A percentile compares a stretch with the other conserved stretches of the same genome.
phyloP scores from a whole-genome alignment of 2,888 invertebrate genomes.

The Calameuta idolon region DNA sequence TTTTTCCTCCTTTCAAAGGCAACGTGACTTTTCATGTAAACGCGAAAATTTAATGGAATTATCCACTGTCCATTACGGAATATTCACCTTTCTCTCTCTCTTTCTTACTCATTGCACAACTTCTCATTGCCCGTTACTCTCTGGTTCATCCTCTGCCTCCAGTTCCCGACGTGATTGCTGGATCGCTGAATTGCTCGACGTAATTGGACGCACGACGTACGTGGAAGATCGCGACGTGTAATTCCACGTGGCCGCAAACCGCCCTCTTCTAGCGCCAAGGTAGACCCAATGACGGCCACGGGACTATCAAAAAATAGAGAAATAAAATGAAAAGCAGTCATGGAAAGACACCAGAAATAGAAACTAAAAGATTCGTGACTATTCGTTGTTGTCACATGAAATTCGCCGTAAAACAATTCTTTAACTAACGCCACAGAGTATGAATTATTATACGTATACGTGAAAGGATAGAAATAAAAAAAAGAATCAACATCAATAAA shows the following conservation, averaged over 20 bases:
- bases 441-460: background rate
- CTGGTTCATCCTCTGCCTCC: background rate
- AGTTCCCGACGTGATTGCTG: constrained; percentile 24
- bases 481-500: background rate
- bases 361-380: background rate
- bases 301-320: background rate
- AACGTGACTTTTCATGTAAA: background rate
- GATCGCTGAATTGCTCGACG: constrained; percentile 23
- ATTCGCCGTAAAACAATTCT: too few species aligned
- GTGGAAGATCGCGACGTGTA: constrained; percentile 24
- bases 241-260: constrained; percentile 18
- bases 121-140: background rate
- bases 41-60: background rate
- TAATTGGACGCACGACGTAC: constrained; percentile 24
- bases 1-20: background rate
- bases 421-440: background rate
- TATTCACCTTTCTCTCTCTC: background rate
- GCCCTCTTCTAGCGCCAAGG: constrained; percentile 1
- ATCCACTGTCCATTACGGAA: background rate
- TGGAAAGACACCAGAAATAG: background rate
- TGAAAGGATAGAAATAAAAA: background rate
- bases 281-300: background rate
- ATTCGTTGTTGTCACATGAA: background rate
- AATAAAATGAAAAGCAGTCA: background rate
- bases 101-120: background rate